Evolutionary conservation across 2,113 vertebrate genomes (phyloP), one percentile per base, ranked within the genome.

Genomic region (Petaurus breviceps): DNA sequence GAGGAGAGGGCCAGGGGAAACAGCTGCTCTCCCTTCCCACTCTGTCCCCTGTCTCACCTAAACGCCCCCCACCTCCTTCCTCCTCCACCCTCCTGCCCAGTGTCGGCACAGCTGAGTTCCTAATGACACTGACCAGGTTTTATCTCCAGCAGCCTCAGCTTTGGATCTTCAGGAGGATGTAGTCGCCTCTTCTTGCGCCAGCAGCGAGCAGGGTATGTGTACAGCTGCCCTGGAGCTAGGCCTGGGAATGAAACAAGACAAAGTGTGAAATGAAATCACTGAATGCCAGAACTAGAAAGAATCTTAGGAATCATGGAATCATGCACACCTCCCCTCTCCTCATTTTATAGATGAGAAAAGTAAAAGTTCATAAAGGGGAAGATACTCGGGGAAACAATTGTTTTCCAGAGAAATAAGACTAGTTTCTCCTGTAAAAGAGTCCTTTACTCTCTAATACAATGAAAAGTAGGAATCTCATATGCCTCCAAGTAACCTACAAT

Each of bases 181-280:
- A 99, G 99, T 97, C 99, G 98, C 97, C 99, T 99, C 98, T 99
- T 99, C 98, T 99, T 99, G 89, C 99, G 99, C 99, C 99, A 99
- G 98, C 99, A 99, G 96, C 99, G 99, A 95, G 99, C 99, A n/a
- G 99, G 99, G 97, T 99, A 99, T 0, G 99, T 99, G 97, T 99
- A 99, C 96, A 99, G 99, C 98, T 99, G 99, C 94, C 99, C 99
- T 0, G 99, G 99, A 92, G 99, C 99, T 61, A 99, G 98, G 52
- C 99, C 99, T 99, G 98, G 96, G 96, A 94, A 97, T 95, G 84
- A 98, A 49, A 96, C 37, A 89, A 16, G 1, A 51, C 50, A 92
- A 95, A 91, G 89, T 97, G 68, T 84, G 68, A 43, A 84, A 84
- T 23, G 68, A 84, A 84, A 43, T 84, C n/a, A 84, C 0, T 84